These are phyloP conservation scores for Dascyllus trimaculatus DNA, from an alignment of 2,113 vertebrate genomes.

Conservation along the genomic window DNA sequence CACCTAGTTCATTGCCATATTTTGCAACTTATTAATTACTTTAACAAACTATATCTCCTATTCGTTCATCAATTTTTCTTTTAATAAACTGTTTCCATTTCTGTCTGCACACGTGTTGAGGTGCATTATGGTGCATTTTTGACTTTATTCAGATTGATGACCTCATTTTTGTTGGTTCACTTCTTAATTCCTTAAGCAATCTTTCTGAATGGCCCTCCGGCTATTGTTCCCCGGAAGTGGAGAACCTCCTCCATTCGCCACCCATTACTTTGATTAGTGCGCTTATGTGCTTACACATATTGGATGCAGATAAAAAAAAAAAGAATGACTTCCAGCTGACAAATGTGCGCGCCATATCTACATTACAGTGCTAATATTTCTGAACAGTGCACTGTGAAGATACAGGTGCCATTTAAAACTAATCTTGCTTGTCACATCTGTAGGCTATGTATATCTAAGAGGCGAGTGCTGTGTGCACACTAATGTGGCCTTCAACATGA, in stretches of 20 bases:
- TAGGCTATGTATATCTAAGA: slow-evolving; percentile 54
- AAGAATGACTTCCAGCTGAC: neutral
- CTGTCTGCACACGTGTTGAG: no score
- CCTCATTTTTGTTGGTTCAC: no score
- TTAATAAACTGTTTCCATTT: neutral
- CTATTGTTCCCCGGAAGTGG: no score
- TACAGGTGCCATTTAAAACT: slow-evolving; percentile 56
- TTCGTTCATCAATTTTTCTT: neutral
- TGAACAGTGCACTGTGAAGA: slow-evolving; percentile 29
- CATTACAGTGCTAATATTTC: slow-evolving; percentile 22
- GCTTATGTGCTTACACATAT: neutral
- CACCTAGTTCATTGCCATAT: neutral
- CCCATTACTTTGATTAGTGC: neutral
- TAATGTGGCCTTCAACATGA: slow-evolving; percentile 66
- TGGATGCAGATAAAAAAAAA: neutral
- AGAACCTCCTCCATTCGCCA: no score
- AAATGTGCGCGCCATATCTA: neutral
- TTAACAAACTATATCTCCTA: neutral
- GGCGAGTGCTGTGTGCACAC: slow-evolving; percentile 52
- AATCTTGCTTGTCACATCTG: slow-evolving; percentile 65
- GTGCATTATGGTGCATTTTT: no score
- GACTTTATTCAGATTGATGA: no score
- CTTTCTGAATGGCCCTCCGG: neutral
- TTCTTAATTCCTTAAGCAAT: neutral
- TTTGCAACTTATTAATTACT: neutral